Evolutionary conservation across 1,140 invertebrate species (phyloP).

Genomic region (Conopomorpha cramerella): DNA sequence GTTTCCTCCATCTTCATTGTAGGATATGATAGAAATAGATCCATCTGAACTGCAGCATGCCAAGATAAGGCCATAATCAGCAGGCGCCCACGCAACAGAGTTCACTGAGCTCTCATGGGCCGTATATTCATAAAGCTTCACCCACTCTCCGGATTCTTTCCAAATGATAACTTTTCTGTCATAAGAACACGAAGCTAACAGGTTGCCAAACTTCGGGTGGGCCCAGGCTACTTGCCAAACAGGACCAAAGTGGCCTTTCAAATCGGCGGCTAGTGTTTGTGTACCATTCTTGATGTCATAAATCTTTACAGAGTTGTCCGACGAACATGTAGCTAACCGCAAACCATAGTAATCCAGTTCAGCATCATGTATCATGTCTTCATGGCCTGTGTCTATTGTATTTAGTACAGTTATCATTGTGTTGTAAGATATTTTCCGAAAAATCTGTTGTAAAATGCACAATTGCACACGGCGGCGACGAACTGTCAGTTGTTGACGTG

Average conservation of each 20-base stretch:
- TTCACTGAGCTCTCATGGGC: constrained; percentile 98
- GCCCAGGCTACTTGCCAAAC: constrained; percentile 99
- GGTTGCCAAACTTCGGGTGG: constrained; percentile 93
- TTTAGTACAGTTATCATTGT: constrained; percentile 90
- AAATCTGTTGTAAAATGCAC: constrained; percentile 9
- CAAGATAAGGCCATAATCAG: constrained; percentile 91
- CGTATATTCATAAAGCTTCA: constrained; percentile 89
- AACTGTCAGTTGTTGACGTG: constrained; percentile 31
- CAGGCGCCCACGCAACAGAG: constrained; percentile 94
- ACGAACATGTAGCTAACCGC: constrained; percentile 96
- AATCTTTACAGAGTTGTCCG: constrained; percentile 95
- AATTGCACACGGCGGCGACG: constrained; percentile 10
- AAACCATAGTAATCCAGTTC: constrained; percentile 98
- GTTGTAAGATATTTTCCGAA: constrained; percentile 10
- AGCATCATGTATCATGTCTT: constrained; percentile 99
- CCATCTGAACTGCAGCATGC: constrained; percentile 98
- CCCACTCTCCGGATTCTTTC: constrained; percentile 94
- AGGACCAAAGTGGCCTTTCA: constrained; percentile 95
- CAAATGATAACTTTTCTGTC: constrained; percentile 88
- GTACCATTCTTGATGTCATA: constrained; percentile 93
- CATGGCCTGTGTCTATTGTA: constrained; percentile 95
- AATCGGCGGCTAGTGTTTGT: constrained; percentile 85
- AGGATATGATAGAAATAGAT: constrained; percentile 88
- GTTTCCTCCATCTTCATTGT: constrained; percentile 73
- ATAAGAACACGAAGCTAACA: constrained; percentile 96